Conservation (phyloP, 2,113 vertebrate genomes). For the Dicerorhinus sumatrensis region DNA sequence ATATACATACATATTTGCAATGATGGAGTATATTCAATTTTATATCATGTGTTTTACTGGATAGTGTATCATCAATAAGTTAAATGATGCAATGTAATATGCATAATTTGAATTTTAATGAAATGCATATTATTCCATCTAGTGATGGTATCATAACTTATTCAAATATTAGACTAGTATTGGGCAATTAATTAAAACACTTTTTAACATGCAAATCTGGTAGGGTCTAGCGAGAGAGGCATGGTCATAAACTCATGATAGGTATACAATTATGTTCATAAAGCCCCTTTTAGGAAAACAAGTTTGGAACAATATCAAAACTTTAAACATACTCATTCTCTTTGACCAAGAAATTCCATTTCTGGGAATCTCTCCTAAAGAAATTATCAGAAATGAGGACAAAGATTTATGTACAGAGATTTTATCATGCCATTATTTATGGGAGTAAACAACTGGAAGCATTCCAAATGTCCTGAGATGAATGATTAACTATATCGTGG, state of each 20-base stretch:
- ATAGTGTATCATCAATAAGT: constrained; percentile 62
- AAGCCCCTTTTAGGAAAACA: constrained; percentile 44
- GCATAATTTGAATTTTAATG: constrained; percentile 62
- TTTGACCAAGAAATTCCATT: constrained; percentile 57
- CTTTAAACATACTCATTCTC: constrained; percentile 47
- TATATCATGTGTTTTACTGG: constrained; percentile 63
- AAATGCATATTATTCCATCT: constrained; percentile 53
- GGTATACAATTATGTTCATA: not conserved
- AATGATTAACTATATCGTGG: constrained; percentile 53
- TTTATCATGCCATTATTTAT: constrained; percentile 74
- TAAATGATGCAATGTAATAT: constrained; percentile 67
- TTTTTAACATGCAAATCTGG: constrained; percentile 46
- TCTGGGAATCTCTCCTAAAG: constrained; percentile 69
- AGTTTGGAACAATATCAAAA: constrained; percentile 50
- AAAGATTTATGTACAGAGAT: constrained; percentile 75
- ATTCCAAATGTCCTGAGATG: constrained; percentile 25
- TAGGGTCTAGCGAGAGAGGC: not conserved
- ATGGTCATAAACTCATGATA: not conserved
- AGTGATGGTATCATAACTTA: constrained; percentile 45
- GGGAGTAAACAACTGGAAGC: constrained; percentile 61
- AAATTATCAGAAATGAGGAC: constrained; percentile 72
- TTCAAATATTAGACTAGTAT: constrained; percentile 28
- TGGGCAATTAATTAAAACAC: constrained; percentile 51
- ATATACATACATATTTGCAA: not conserved
- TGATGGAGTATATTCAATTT: constrained; percentile 28